phyloP scores from a whole-genome alignment of 2,797 vertebrate species.

The Ptychobarbus kaznakovi region DNA sequence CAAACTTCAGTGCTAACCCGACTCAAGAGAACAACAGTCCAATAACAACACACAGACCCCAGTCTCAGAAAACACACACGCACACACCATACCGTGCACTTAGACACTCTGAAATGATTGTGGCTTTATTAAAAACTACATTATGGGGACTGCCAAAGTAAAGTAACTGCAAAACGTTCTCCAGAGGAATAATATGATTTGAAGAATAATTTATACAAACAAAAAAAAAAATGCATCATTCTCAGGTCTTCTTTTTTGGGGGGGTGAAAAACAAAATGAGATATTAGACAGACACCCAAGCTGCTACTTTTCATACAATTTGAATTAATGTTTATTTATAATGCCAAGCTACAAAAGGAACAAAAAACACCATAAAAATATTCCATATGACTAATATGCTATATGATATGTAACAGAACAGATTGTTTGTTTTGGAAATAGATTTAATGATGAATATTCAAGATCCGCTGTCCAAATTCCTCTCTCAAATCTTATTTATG shows the following conservation, averaged over 20 bases:
- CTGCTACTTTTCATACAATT: too few relatives aligned
- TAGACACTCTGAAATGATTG: constrained; percentile 23
- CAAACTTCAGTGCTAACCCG: constrained; percentile 29
- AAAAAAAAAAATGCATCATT: not conserved
- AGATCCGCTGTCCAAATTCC: too few relatives aligned
- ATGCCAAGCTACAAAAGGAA: too few relatives aligned
- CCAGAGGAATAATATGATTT: not conserved
- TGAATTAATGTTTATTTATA: too few relatives aligned
- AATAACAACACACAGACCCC: constrained; percentile 30
- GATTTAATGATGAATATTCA: too few relatives aligned
- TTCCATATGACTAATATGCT: too few relatives aligned
- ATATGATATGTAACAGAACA: too few relatives aligned
- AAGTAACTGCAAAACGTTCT: not conserved
- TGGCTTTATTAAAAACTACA: constrained; percentile 27
- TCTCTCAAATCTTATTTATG: too few relatives aligned
- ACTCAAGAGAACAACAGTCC: constrained; percentile 43
- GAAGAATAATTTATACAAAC: not conserved
- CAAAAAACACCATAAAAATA: too few relatives aligned
- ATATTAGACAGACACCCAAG: too few relatives aligned
- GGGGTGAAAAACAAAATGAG: not conserved
- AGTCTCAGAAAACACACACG: not conserved
- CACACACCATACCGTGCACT: constrained; percentile 17
- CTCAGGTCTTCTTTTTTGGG: not conserved
- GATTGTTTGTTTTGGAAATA: too few relatives aligned
- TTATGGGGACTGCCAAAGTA: constrained; percentile 3